Percentiles rank a stretch among this genome's conserved stretches.
phyloP scores from a whole-genome alignment of 2,888 invertebrate genomes.

The Cheilosia grossa region DNA sequence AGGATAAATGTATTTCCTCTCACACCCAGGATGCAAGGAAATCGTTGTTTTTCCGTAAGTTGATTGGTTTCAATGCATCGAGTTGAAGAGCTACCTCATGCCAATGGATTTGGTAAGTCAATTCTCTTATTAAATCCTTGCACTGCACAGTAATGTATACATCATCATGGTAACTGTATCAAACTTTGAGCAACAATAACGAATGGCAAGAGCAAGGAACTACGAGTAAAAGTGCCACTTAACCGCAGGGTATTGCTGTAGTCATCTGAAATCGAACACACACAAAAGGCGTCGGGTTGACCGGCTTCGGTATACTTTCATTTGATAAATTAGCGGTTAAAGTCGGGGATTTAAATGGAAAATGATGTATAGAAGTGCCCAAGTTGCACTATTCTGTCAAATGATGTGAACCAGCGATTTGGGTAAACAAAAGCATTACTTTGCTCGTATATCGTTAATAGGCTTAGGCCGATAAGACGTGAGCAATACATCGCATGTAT shows the following conservation, averaged over 20 bases:
- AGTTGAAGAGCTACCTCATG: background rate
- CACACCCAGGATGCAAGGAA: background rate
- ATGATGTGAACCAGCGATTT: conserved; percentile 38
- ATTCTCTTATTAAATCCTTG: background rate
- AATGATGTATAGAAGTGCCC: background rate
- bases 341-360: conserved; percentile 6
- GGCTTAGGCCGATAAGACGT: conserved; percentile 27
- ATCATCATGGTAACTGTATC: background rate
- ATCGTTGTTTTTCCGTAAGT: background rate
- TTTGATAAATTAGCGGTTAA: conserved; percentile 14
- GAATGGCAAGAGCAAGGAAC: background rate
- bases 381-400: conserved; percentile 13
- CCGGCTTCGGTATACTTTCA: background rate
- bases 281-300: background rate
- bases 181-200: conserved; percentile 2
- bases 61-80: conserved; percentile 21
- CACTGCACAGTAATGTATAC: background rate
- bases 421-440: conserved; percentile 30
- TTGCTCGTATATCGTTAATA: background rate
- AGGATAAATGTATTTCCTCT: background rate
- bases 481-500: conserved; percentile 26
- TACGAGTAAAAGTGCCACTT: background rate
- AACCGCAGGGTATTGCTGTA: background rate
- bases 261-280: conserved; percentile 6
- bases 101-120: background rate